Base-by-base conservation (phyloP, 1,140 invertebrate species). In the Hyles vespertilio region DNA sequence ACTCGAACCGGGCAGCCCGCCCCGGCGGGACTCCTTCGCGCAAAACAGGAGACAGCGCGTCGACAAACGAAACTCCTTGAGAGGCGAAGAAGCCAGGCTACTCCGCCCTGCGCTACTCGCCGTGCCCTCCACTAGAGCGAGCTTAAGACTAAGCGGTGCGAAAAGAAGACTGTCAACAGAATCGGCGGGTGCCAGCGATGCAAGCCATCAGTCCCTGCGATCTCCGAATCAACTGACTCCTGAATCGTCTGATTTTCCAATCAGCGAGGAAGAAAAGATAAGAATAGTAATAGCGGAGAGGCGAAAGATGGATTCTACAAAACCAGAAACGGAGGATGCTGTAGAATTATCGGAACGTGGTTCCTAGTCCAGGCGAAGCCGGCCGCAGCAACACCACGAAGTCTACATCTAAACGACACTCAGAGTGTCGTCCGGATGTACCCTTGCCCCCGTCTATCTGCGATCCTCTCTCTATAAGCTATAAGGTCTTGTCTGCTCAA, bases 271-370 rank as follows among this genome's bases (percentile, higher is more conserved):
- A 67, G 87, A 90, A 55, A 89, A 83, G 51, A 87, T 89, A 67
- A 75, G 86, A 59, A 89, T 88, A 67, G 87, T 89, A 5, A 90
- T 89, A 74, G 87, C 87, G 3, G 87, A 90, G 65, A 80, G 89
- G 61, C 66, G 89, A 61, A 89, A 87, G 67, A 86, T 89, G 32
- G 89, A 90, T 40, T 56, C 76, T 32, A 63, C 73, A 32, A 79
- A 78, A 62, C 82, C 87, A 2, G 86, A 89, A 47, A 63, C 72
- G n/a, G 83, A 84, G 32, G 85, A 88, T n/a, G 67, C 70, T 7
- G 83, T 88, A 51, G 85, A 88, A 67, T 65, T 88, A 51, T 73
- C 81, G n/a, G 85, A 88, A 62, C 74, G 83, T 63, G 82, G 78
- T 53, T 88, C 84, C 84, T 88, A 88, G 84, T 87, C 76, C 85